Evolutionary conservation across 2,113 vertebrate species (phyloP).

Genomic region (Dryoscopus gambensis): DNA sequence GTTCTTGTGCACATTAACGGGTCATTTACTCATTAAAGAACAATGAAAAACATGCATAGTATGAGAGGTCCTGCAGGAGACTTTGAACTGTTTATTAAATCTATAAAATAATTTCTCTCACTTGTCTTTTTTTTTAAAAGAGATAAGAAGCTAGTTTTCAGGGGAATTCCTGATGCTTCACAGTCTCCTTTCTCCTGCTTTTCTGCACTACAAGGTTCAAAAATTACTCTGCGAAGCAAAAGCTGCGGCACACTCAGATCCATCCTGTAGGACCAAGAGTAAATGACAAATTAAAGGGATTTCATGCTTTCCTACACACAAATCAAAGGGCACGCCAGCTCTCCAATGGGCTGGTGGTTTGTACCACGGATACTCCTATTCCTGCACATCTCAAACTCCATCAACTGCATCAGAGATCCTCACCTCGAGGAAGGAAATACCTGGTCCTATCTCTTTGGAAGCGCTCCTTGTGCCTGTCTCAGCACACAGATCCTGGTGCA

Average conservation of each 20-base stretch:
- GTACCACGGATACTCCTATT: no score
- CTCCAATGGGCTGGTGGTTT: accelerated
- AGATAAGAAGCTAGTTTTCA: slow-evolving; percentile 15
- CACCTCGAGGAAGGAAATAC: not conserved
- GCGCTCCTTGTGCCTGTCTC: accelerated
- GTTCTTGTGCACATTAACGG: slow-evolving; percentile 51
- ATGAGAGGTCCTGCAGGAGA: slow-evolving; percentile 59
- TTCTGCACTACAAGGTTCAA: not conserved
- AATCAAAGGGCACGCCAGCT: not conserved
- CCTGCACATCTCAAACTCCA: not conserved
- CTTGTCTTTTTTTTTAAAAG: not conserved
- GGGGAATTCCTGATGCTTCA: not conserved
- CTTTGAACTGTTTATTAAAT: slow-evolving; percentile 73
- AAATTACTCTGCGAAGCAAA: not conserved
- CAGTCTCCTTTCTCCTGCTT: not conserved
- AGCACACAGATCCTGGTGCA: accelerated
- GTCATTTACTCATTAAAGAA: slow-evolving; percentile 77
- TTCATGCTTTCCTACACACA: not conserved
- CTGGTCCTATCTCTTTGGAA: accelerated
- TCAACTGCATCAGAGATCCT: not conserved
- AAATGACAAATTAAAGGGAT: not conserved
- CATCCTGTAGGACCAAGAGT: not conserved
- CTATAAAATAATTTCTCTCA: slow-evolving; percentile 64
- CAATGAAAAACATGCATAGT: slow-evolving; percentile 66
- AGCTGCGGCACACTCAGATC: not conserved